Conservation (phyloP, 2,888 invertebrate species). For the Dexiosoma caninum region DNA sequence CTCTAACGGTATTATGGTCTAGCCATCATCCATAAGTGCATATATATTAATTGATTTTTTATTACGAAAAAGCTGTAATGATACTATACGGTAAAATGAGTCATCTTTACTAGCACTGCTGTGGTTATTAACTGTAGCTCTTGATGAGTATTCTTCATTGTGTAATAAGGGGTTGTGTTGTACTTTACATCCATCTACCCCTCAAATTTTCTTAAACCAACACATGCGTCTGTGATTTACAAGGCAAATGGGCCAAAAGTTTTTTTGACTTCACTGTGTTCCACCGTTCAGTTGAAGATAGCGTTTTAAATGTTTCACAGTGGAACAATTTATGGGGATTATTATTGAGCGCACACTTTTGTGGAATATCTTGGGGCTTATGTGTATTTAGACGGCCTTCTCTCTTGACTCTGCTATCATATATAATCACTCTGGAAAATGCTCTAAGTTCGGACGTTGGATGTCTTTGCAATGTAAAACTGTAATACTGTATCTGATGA, state of each 20-base stretch:
- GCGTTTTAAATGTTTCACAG: neutral
- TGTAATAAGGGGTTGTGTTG: slow-evolving; percentile 28
- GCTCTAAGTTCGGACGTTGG: neutral
- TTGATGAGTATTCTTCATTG: neutral
- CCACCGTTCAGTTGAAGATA: neutral
- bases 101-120: neutral
- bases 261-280: slow-evolving; percentile 20
- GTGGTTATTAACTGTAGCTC: neutral
- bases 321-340: neutral
- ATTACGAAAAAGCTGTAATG: no score
- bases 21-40: slow-evolving; percentile 29
- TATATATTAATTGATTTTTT: no score
- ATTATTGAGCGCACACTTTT: neutral
- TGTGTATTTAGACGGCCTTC: slow-evolving; percentile 14
- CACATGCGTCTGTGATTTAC: slow-evolving; percentile 5
- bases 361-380: neutral
- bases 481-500: neutral
- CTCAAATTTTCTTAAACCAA: slow-evolving; percentile 12
- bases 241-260: slow-evolving; percentile 13
- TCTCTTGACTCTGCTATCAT: neutral
- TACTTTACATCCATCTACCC: slow-evolving; percentile 12
- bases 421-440: neutral
- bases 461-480: slow-evolving; percentile 5
- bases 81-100: slow-evolving; percentile 25
- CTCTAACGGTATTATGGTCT: slow-evolving; percentile 29